Base-by-base conservation (phyloP, 2,797 vertebrate genomes). In the Eutrigla gurnardus region DNA sequence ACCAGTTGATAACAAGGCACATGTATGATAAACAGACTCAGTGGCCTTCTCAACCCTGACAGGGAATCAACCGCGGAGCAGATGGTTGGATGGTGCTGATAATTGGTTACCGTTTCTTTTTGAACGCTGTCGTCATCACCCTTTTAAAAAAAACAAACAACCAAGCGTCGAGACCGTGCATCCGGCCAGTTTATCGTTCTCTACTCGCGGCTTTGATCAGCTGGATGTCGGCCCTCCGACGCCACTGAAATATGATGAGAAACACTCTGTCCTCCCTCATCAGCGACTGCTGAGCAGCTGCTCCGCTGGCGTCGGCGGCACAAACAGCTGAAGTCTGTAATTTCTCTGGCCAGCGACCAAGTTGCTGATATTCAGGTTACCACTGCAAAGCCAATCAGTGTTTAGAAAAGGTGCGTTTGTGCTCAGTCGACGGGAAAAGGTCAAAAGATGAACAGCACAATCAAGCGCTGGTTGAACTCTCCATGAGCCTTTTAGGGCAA, bases 21-120 rank as follows among this genome's bases (percentile, higher is more conserved):
- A 77, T 76, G 79, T 77, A 86, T 87, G 86, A 91, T 89, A 83
- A 86, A 86, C 89, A 92, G 83, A 85, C 65, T 80, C 87, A 77
- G 78, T 75, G 85, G 82, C 81, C 73, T 78, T 83, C 72, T 81
- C 80, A 73, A 72, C 77, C 79, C 66, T 81, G 83, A 68, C 73
- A 58, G 71, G 33, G 60, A 70, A 78, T 75, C 70, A 81, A 85
- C 81, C 70, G 39, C 3, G 35, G 65, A 80, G 73, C 87, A 88
- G 75, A 80, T 82, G 86, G 88, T 66, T 77, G 75, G 77, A 69
- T 81, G 74, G 53, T 75, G 83, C 73, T 75, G 68, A 81, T 88
- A 92, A 92, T 91, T 88, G 76, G 81, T 52, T 55, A 43, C 58
- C 74, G 84, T 87, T 86, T 77, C 13, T 43, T 63, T 83, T 32